A percentile compares a stretch with the other conserved stretches of the same genome.
phyloP scores from a whole-genome alignment of 2,113 vertebrate genomes.

The Eptesicus fuscus region DNA sequence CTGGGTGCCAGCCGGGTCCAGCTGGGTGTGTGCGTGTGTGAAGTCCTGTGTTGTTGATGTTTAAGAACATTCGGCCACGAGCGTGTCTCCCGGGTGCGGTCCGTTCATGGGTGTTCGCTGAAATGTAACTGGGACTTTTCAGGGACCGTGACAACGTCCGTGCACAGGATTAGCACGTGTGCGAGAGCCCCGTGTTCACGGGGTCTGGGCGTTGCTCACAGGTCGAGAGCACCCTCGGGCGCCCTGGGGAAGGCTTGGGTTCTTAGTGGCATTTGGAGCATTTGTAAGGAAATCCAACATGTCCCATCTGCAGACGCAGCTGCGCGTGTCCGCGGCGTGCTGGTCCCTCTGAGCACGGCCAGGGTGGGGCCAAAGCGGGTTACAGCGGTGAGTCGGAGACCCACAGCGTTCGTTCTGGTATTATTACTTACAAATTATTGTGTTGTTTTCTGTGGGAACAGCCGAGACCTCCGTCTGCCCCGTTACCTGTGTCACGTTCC shows the following conservation, averaged over 20 bases:
- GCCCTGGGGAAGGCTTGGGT: background rate
- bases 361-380: background rate
- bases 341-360: fast-evolving
- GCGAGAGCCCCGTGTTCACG: background rate
- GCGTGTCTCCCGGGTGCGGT: fast-evolving
- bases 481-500: background rate
- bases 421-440: background rate
- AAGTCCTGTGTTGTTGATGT: background rate
- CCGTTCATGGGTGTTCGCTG: fast-evolving
- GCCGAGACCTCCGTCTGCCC: background rate
- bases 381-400: background rate
- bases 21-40: background rate
- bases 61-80: fast-evolving
- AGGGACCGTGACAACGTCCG: background rate
- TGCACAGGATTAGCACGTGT: background rate
- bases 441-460: background rate
- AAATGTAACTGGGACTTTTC: background rate
- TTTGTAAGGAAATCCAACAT: background rate
- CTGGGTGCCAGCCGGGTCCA: background rate
- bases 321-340: too few species aligned
- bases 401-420: background rate
- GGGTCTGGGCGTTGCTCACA: background rate
- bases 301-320: too few species aligned
- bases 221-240: background rate
- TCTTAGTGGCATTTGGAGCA: background rate